Base-by-base conservation (phyloP, 2,888 invertebrate genomes). In the Neuroscelio doddi region DNA sequence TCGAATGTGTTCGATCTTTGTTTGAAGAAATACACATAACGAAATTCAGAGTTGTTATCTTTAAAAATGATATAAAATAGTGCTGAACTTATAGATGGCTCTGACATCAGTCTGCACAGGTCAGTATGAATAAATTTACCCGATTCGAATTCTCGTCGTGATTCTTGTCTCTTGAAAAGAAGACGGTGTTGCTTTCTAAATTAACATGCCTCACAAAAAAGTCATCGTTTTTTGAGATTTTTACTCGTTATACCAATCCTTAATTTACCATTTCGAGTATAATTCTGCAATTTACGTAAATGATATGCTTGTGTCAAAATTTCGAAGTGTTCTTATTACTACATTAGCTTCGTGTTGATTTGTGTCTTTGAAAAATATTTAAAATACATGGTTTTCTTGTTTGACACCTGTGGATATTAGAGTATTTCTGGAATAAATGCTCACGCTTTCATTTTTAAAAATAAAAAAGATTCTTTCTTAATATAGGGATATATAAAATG, bases 41-140 rank as follows among this genome's bases (percentile, higher is more conserved):
- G 4, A 10, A 42, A 71, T 5, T 52, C 52, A 4, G 69, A 59
- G 21, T 44, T 59, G 14, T 69, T 68, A 49, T 73, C 69, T 15
- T 64, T 65, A 21, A 74, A 70, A 4, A 51, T 41, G 3, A 69
- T 29, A 32, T 61, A 70, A 39, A 44, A 71, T 12, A 44, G 58
- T 8, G 65, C 53, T 10, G 69, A 69, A 8, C 68, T 68, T 7
- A 67, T 14, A 5, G 73, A 72, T 49, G 59, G 50, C 14, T 44
- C 47, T n/a, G 52, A 38, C 68, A 73, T 69, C 5, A 70, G 70
- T 9, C 69, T 69, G 59, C 70, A 71, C 3, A 73, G 62, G 32
- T 73, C 68, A 0, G 66, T 62, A 17, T 70, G 67, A 8, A 71
- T 30, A 17, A 34, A 38, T 21, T 57, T 52, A 34, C 63, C 42